Evolutionary conservation across 2,888 invertebrate species (phyloP).

Genomic region (Caenorhabditis sp.): DNA sequence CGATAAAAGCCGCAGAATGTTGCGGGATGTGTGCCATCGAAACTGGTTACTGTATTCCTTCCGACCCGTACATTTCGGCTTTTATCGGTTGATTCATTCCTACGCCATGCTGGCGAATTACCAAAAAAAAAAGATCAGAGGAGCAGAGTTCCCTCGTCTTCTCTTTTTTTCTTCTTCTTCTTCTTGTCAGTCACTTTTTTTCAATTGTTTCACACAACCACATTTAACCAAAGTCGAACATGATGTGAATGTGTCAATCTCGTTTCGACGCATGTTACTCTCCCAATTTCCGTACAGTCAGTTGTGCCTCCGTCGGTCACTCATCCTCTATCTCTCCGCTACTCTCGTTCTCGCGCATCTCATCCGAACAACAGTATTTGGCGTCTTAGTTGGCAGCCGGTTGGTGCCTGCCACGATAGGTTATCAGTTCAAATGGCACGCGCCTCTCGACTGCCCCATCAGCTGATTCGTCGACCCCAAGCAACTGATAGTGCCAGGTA

Average conservation of each 20-base stretch:
- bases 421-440: conserved; percentile 67
- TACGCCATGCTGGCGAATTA: conserved; percentile 4
- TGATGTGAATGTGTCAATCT: conserved; percentile 59
- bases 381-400: conserved; percentile 53
- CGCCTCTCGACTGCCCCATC: conserved; percentile 62
- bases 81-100: conserved; percentile 32
- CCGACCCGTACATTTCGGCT: conserved; percentile 29
- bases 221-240: conserved; percentile 51
- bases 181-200: conserved; percentile 5
- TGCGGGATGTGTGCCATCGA: conserved; percentile 63
- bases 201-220: conserved; percentile 24
- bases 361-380: conserved; percentile 54
- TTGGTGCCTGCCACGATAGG: conserved; percentile 67
- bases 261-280: conserved; percentile 56
- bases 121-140: not conserved
- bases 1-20: conserved; percentile 53
- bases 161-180: not conserved
- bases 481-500: conserved; percentile 60
- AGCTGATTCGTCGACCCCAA: conserved; percentile 62
- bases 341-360: conserved; percentile 60
- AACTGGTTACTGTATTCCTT: conserved; percentile 58
- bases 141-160: not conserved
- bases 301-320: conserved; percentile 57
- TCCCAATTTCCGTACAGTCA: conserved; percentile 46
- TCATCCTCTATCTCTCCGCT: conserved; percentile 56